Base-by-base conservation (phyloP, 2,888 invertebrate genomes). In the Antitype chi region DNA sequence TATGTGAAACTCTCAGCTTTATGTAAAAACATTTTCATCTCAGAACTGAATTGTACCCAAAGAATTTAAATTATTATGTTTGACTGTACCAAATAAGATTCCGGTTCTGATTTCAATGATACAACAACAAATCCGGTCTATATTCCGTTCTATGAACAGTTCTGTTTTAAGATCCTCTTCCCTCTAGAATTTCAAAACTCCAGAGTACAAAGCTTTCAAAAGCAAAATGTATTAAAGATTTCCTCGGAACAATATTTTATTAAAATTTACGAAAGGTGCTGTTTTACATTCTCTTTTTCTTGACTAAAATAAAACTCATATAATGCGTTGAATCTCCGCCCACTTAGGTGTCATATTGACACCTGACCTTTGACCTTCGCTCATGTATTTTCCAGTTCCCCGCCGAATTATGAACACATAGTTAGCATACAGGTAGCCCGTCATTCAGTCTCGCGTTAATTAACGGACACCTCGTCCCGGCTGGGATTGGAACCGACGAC, bases 401-500 rank as follows among this genome's bases (percentile, higher is more conserved):
- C 67, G 49, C 64, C 80, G 80, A 78, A 83, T 83, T 87, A 87
- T 87, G 85, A 89, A 87, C 81, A 81, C 81, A 53, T 72, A 70
- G 78, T 87, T 86, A 83, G 70, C 84, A 77, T 72, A 53, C 60
- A 53, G 66, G 52, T 60, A 55, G 78, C 52, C 67, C 69, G 71
- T 64, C 82, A 82, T 64, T 77, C 78, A 77, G 70, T 49, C 71
- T 43, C 68, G 66, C 62, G 76, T 89, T 87, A 87, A 87, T 89
- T 89, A 87, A 89, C 79, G 81, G 66, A 66, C 73, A 79, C 80
- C 78, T 76, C 77, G 76, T 76, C 76, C 71, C 70, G 62, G 63
- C 67, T 74, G 85, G 88, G 88, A 88, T 88, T 85, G 89, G 80
- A 83, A 83, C 81, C 78, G 79, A 66, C 87, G 80, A 71, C 69